Conservation (phyloP, 2,113 vertebrate species). For the Cochlearius cochlearius region DNA sequence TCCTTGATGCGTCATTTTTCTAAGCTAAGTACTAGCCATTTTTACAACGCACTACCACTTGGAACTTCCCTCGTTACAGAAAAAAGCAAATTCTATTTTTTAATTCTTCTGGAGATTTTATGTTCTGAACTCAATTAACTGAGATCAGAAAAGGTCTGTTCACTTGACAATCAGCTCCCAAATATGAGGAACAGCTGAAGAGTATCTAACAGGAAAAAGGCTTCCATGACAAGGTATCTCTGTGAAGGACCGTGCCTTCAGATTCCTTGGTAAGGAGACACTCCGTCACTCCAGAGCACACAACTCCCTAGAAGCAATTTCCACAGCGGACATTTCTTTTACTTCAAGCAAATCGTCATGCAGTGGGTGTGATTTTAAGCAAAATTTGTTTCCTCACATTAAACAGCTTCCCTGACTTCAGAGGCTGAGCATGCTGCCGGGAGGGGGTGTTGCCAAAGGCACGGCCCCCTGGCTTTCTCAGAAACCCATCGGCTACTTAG, state of each 20-base stretch:
- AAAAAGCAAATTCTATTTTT: background rate
- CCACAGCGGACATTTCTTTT: background rate
- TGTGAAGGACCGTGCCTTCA: background rate
- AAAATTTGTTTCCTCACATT: background rate
- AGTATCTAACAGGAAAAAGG: background rate
- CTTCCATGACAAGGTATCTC: background rate
- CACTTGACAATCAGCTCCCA: background rate
- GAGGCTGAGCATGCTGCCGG: background rate
- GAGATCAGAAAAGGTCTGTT: background rate
- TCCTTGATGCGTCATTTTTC: background rate
- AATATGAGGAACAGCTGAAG: background rate
- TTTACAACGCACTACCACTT: background rate
- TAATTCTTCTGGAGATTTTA: background rate
- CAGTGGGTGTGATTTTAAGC: rapidly evolving
- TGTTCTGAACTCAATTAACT: background rate
- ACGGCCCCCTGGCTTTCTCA: background rate
- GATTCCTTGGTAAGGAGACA: background rate
- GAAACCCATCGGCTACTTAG: background rate
- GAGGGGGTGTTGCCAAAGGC: background rate
- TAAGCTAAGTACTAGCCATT: background rate
- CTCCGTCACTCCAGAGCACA: background rate
- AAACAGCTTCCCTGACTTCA: background rate
- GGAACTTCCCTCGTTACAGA: background rate
- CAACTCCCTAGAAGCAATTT: background rate
- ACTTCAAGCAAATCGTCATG: background rate